Conservation (phyloP, 2,113 vertebrate genomes). For the Odontesthes bonariensis region DNA sequence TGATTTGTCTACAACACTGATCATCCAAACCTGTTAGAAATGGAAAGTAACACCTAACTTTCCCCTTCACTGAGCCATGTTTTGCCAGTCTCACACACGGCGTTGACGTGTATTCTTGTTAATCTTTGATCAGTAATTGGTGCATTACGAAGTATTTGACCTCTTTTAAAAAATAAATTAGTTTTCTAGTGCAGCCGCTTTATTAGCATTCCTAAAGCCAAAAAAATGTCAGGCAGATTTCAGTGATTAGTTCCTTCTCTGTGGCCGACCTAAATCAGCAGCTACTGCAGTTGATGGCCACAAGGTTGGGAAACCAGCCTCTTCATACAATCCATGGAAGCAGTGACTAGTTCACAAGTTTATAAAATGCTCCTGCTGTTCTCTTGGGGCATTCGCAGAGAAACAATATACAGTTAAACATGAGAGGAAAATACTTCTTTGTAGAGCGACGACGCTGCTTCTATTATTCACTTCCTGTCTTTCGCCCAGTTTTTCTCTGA, state of each 20-base stretch:
- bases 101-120: neutral
- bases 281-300: neutral
- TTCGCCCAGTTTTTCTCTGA: neutral
- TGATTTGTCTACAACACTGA: neutral
- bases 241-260: conserved; percentile 6
- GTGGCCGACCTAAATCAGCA: neutral
- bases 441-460: neutral
- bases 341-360: conserved; percentile 45
- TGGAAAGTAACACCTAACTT: neutral
- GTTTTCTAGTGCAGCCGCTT: neutral
- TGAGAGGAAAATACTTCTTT: conserved; percentile 1
- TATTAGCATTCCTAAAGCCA: neutral
- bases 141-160: conserved; percentile 4
- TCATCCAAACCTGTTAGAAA: too few species aligned
- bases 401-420: conserved; percentile 57
- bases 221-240: conserved; percentile 28
- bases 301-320: conserved; percentile 30
- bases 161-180: neutral
- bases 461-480: neutral
- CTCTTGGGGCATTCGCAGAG: conserved; percentile 28
- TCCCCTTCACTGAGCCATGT: neutral
- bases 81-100: too few species aligned
- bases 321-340: conserved; percentile 66
- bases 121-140: neutral
- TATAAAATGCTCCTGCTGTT: conserved; percentile 21